phyloP scores from a whole-genome alignment of 1,140 invertebrate genomes.

The Ceratosolen solmsi region DNA sequence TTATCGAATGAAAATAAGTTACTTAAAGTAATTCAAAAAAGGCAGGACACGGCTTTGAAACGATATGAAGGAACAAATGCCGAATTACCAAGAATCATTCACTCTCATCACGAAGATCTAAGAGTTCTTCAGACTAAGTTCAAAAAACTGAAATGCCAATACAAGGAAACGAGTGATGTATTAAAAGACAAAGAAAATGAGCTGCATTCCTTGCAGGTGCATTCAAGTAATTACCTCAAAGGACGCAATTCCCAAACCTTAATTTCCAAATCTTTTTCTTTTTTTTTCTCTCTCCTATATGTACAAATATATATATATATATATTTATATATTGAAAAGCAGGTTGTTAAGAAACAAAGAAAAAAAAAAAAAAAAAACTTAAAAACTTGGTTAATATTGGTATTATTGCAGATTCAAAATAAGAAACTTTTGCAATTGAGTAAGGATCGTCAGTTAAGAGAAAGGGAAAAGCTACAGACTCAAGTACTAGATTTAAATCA shows the following conservation, averaged over 20 bases:
- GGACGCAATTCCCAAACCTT: constrained; percentile 28
- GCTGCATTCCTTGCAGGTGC: constrained; percentile 75
- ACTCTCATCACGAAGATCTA: constrained; percentile 84
- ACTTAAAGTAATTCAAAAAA: constrained; percentile 81
- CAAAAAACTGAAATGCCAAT: constrained; percentile 78
- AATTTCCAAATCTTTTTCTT: constrained; percentile 2
- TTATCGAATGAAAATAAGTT: constrained; percentile 83
- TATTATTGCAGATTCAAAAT: constrained; percentile 73
- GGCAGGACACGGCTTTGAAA: constrained; percentile 82
- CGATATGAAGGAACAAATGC: constrained; percentile 84
- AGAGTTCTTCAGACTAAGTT: constrained; percentile 80
- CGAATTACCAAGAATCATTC: constrained; percentile 81
- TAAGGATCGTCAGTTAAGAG: constrained; percentile 81
- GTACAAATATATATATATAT: not conserved
- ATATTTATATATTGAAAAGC: too few species aligned
- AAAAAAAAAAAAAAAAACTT: not conserved
- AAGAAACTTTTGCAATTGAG: constrained; percentile 80
- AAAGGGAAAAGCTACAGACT: constrained; percentile 81
- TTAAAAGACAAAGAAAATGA: constrained; percentile 81
- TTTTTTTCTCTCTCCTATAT: too few species aligned
- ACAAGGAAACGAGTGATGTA: constrained; percentile 76
- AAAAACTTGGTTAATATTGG: not conserved
- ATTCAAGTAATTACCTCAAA: constrained; percentile 48
- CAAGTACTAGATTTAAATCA: constrained; percentile 78
- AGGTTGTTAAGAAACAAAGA: too few species aligned